A percentile compares a stretch with the other conserved stretches of the same genome.
Evolutionary conservation across 2,797 vertebrate genomes (phyloP).

Genomic region (Parauchenoglanis ngamensis): DNA sequence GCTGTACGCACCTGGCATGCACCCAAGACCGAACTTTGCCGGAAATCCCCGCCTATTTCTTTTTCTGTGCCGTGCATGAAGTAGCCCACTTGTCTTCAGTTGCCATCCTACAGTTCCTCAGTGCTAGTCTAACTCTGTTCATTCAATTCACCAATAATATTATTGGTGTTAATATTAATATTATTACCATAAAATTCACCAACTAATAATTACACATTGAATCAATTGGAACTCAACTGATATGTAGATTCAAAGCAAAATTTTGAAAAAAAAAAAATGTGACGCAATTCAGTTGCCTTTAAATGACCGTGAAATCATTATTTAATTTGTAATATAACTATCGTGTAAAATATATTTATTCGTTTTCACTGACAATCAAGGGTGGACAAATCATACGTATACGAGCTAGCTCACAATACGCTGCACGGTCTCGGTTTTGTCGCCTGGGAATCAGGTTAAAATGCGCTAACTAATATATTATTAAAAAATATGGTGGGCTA

Average conservation of each 20-base stretch:
- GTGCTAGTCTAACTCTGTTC: neutral
- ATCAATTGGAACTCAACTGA: neutral
- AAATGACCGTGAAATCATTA: neutral
- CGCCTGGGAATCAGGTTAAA: neutral
- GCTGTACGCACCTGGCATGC: constrained; percentile 9
- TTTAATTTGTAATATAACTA: neutral
- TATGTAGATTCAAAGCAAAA: neutral
- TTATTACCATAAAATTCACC: no score
- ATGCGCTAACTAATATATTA: no score
- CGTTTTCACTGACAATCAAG: neutral
- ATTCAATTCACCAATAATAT: neutral
- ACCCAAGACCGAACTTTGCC: neutral
- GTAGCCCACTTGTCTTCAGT: neutral
- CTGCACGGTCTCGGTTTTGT: neutral
- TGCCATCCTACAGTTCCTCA: neutral
- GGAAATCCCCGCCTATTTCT: neutral
- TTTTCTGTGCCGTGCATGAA: neutral
- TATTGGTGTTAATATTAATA: no score
- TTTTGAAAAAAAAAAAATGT: neutral
- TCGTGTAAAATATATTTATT: neutral
- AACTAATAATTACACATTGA: neutral
- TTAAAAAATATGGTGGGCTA: no score
- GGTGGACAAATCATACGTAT: neutral
- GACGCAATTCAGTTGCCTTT: neutral
- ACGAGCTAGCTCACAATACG: neutral